phyloP scores from a whole-genome alignment of 2,113 vertebrate species.

The Nematolebias whitei region DNA sequence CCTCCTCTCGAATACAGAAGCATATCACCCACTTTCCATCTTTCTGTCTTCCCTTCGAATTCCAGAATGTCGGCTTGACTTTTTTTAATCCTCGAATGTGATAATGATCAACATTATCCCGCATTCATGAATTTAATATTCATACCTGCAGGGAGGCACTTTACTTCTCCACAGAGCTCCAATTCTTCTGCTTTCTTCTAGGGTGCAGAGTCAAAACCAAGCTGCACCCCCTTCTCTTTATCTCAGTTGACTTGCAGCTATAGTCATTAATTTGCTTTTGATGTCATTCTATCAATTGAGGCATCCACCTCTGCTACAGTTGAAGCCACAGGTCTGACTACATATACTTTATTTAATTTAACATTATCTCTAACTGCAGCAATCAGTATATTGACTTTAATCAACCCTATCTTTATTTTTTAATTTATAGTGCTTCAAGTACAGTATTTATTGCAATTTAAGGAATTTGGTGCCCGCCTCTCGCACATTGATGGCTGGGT shows the following conservation, averaged over 20 bases:
- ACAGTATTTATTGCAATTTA: neutral
- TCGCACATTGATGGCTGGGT: too few relatives aligned
- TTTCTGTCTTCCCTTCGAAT: constrained; percentile 46
- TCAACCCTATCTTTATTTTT: neutral
- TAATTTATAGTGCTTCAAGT: neutral
- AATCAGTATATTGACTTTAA: too few relatives aligned
- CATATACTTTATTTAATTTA: too few relatives aligned
- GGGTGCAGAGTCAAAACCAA: constrained; percentile 55
- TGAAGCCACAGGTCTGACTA: neutral
- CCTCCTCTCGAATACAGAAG: constrained; percentile 43
- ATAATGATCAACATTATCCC: constrained; percentile 49
- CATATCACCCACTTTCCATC: constrained; percentile 37
- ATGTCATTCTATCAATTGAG: constrained; percentile 17
- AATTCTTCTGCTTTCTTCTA: constrained; percentile 37
- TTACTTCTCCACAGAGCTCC: constrained; percentile 25
- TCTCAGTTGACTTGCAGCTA: constrained; percentile 5
- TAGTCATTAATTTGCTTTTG: constrained; percentile 6
- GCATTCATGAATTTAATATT: constrained; percentile 65
- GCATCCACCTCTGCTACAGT: constrained; percentile 7
- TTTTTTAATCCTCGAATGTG: constrained; percentile 44
- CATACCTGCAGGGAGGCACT: constrained; percentile 36
- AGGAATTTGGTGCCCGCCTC: neutral
- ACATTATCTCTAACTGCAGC: neutral
- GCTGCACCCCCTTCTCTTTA: constrained; percentile 11
- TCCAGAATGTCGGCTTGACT: constrained; percentile 18